A percentile compares a stretch with the other conserved stretches of the same genome.
These are phyloP conservation scores for Mythimna loreyi DNA, from an alignment of 2,888 invertebrate genomes.

Conservation along the genomic window DNA sequence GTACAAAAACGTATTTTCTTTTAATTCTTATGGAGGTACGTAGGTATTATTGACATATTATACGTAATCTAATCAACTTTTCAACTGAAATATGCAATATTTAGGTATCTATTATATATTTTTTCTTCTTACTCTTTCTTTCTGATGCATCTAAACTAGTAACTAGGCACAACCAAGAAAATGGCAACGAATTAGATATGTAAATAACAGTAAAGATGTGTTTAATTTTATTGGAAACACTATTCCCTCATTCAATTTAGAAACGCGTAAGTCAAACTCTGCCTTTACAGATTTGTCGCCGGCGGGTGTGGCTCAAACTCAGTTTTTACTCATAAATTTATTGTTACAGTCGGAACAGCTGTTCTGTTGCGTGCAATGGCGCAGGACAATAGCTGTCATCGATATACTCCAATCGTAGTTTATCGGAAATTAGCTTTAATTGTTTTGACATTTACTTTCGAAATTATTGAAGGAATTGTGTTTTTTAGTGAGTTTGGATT, in stretches of 20 bases:
- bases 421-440: constrained; percentile 39
- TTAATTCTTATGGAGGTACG: too few species aligned
- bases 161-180: too few species aligned
- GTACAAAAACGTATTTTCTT: too few species aligned
- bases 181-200: too few species aligned
- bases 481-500: too few species aligned
- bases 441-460: constrained; percentile 4
- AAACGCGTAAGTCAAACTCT: constrained; percentile 30
- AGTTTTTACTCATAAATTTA: constrained; percentile 68
- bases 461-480: not conserved
- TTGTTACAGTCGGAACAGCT: constrained; percentile 61
- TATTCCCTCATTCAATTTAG: not conserved
- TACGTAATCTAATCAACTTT: too few species aligned
- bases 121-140: too few species aligned
- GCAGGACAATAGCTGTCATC: constrained; percentile 58
- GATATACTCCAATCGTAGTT: constrained; percentile 52
- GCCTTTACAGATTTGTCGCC: constrained; percentile 57
- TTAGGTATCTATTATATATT: too few species aligned
- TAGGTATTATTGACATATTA: too few species aligned
- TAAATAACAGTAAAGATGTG: too few species aligned
- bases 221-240: not conserved
- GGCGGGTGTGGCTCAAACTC: constrained; percentile 62
- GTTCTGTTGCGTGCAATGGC: constrained; percentile 52
- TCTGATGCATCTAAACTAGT: too few species aligned
- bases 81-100: too few species aligned